A percentile compares a stretch with the other conserved stretches of the same genome.
Evolutionary conservation across 2,113 vertebrate species (phyloP).

Genomic region (Edolisoma coerulescens): DNA sequence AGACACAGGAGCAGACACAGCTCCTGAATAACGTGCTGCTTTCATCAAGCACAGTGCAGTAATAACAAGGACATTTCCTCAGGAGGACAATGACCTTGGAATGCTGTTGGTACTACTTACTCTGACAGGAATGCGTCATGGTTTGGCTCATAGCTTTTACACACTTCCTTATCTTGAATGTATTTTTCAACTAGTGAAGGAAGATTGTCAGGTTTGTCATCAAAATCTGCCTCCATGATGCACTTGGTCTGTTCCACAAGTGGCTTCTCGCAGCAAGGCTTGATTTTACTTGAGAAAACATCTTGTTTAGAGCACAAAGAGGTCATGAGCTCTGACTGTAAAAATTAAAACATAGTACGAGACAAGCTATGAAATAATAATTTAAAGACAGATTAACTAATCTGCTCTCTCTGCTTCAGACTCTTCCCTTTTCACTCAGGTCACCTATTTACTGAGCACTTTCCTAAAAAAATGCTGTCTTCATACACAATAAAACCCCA

Average conservation of each 20-base stretch:
- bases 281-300: slow-evolving; percentile 52
- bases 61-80: not conserved
- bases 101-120: slow-evolving; percentile 49
- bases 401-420: not conserved
- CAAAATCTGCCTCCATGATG: not conserved
- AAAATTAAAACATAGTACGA: not conserved
- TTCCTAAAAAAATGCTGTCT: not conserved
- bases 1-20: not conserved
- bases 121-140: slow-evolving; percentile 50
- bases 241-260: slow-evolving; percentile 44
- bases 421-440: not conserved
- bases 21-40: not conserved
- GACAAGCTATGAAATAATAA: not conserved
- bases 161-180: slow-evolving; percentile 48
- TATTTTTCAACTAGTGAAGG: not conserved
- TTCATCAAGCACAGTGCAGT: not conserved
- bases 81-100: not conserved
- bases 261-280: slow-evolving; percentile 57
- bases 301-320: slow-evolving; percentile 59
- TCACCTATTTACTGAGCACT: not conserved
- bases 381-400: not conserved
- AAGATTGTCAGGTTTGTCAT: slow-evolving; percentile 35
- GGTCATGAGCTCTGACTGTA: slow-evolving; percentile 16
- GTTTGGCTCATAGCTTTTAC: slow-evolving; percentile 45
- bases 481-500: accelerated